A percentile compares a stretch with the other conserved stretches of the same genome.
These are phyloP conservation scores for Scyliorhinus canicula DNA, from an alignment of 2,797 vertebrate species.

Conservation along the genomic window DNA sequence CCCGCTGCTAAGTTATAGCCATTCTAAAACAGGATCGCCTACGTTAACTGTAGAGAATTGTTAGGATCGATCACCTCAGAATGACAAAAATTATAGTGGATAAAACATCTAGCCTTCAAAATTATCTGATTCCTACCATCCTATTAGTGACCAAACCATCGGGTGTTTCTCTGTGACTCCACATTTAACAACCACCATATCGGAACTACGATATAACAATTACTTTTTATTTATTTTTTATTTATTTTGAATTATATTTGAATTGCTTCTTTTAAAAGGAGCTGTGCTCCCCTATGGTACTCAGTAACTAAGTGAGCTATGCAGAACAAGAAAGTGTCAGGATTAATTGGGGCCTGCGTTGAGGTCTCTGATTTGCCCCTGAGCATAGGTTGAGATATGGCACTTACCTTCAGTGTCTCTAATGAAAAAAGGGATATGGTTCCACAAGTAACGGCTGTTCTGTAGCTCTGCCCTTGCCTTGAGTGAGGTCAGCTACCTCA, in stretches of 20 bases:
- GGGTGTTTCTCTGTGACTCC: not conserved
- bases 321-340: not conserved
- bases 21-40: not conserved
- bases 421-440: too few relatives aligned
- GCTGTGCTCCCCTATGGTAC: not conserved
- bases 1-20: not conserved
- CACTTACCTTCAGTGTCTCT: too few relatives aligned
- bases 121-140: not conserved
- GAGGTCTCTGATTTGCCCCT: too few relatives aligned
- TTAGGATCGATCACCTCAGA: not conserved
- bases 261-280: not conserved
- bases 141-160: not conserved
- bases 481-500: too few relatives aligned
- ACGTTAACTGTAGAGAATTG: not conserved
- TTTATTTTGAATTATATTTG: not conserved
- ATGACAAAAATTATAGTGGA: not conserved
- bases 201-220: too few relatives aligned
- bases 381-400: too few relatives aligned
- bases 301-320: not conserved
- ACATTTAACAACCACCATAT: not conserved
- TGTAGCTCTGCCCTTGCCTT: not conserved
- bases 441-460: too few relatives aligned
- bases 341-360: not conserved
- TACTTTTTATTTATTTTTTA: not conserved
- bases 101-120: not conserved